Evolutionary conservation across 2,797 vertebrate species (phyloP).

Genomic region (Girardinus metallicus): DNA sequence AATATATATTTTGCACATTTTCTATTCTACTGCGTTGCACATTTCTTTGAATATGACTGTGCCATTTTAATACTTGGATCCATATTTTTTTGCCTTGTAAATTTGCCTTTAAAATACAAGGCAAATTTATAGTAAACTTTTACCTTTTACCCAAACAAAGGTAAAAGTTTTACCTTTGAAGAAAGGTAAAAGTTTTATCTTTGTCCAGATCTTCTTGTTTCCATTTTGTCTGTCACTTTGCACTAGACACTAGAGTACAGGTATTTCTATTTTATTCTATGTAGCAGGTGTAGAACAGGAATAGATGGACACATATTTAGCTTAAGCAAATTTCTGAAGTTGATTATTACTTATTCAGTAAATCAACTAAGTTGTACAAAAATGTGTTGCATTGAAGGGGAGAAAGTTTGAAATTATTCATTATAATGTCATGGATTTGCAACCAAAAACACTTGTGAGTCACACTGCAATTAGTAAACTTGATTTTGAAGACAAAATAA

Average conservation of each 20-base stretch:
- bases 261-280: too few species aligned
- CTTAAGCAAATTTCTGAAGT: neutral
- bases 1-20: neutral
- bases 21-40: neutral
- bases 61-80: neutral
- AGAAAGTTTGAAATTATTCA: neutral
- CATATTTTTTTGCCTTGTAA: neutral
- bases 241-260: too few species aligned
- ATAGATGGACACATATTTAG: neutral
- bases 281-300: neutral
- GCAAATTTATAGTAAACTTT: too few species aligned
- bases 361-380: neutral
- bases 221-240: neutral
- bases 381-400: neutral
- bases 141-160: too few species aligned
- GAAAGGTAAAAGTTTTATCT: too few species aligned
- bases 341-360: neutral
- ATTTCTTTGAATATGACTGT: neutral
- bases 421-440: neutral
- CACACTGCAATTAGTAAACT: neutral
- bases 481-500: neutral
- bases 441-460: neutral
- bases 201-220: neutral
- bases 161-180: neutral
- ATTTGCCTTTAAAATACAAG: neutral